Conservation (phyloP, 2,888 invertebrate genomes). For the Hetaerina titia region DNA sequence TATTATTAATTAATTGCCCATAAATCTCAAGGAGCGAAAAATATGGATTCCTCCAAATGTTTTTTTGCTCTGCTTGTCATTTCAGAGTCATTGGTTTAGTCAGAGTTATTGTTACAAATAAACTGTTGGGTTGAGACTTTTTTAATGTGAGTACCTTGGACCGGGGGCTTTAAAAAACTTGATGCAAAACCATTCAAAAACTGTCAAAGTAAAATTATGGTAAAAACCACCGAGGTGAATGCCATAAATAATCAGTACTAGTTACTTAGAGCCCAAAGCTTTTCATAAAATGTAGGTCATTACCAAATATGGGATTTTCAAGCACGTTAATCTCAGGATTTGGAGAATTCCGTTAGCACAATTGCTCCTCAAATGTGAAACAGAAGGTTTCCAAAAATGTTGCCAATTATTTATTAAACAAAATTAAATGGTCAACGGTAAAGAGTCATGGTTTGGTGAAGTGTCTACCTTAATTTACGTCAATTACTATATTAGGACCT, state of each 20-base stretch:
- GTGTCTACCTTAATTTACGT: background rate
- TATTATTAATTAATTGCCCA: too few relatives aligned
- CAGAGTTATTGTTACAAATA: background rate
- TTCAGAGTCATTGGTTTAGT: background rate
- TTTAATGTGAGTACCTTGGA: background rate
- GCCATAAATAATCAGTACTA: background rate
- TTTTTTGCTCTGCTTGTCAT: background rate
- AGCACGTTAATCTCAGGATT: background rate
- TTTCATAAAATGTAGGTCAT: background rate
- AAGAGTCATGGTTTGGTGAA: background rate
- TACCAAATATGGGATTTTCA: background rate
- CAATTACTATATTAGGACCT: background rate
- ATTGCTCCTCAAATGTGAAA: background rate
- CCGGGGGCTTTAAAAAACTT: background rate
- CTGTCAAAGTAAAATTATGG: background rate
- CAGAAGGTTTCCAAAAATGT: background rate
- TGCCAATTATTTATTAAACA: background rate
- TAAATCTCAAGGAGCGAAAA: background rate
- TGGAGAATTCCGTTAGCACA: background rate
- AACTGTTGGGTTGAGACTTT: slow-evolving; percentile 7
- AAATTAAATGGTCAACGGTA: background rate
- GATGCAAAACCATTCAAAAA: background rate
- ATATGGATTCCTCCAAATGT: background rate
- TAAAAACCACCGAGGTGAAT: background rate
- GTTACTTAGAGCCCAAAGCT: background rate